Percentiles rank a stretch among this genome's conserved stretches.
phyloP scores from a whole-genome alignment of 2,113 vertebrate genomes.

The Mobula birostris region DNA sequence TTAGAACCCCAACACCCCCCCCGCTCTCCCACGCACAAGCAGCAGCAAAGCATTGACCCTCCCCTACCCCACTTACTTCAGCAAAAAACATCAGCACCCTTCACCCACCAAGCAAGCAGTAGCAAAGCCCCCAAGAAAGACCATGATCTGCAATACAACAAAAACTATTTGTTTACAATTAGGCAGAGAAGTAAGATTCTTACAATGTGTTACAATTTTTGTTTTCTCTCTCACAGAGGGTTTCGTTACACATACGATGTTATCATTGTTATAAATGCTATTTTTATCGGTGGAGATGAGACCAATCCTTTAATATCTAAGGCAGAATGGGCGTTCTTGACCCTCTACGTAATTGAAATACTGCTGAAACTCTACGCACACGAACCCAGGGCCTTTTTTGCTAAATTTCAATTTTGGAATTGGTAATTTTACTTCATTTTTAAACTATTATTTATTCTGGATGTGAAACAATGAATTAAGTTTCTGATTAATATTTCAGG shows the following conservation, averaged over 20 bases:
- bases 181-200: background rate
- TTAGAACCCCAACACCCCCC: too few relatives aligned
- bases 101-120: too few relatives aligned
- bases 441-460: slow-evolving; percentile 37
- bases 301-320: slow-evolving; percentile 66
- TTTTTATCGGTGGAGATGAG: slow-evolving; percentile 88
- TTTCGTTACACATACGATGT: slow-evolving; percentile 71
- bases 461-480: background rate
- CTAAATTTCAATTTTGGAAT: slow-evolving; percentile 84
- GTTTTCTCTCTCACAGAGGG: slow-evolving; percentile 46
- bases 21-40: too few relatives aligned
- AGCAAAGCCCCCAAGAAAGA: too few relatives aligned
- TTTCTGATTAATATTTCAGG: slow-evolving; percentile 55
- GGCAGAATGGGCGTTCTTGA: slow-evolving; percentile 77
- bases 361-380: slow-evolving; percentile 83
- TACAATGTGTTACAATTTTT: background rate
- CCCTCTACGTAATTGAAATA: slow-evolving; percentile 78
- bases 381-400: slow-evolving; percentile 72
- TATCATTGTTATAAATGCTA: slow-evolving; percentile 81
- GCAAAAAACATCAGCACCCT: too few relatives aligned
- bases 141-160: too few relatives aligned
- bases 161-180: too few relatives aligned
- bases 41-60: too few relatives aligned
- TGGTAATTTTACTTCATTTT: slow-evolving; percentile 58
- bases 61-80: too few relatives aligned